Evolutionary conservation across 2,113 vertebrate species (phyloP).

Genomic region (Pygoscelis adeliae): DNA sequence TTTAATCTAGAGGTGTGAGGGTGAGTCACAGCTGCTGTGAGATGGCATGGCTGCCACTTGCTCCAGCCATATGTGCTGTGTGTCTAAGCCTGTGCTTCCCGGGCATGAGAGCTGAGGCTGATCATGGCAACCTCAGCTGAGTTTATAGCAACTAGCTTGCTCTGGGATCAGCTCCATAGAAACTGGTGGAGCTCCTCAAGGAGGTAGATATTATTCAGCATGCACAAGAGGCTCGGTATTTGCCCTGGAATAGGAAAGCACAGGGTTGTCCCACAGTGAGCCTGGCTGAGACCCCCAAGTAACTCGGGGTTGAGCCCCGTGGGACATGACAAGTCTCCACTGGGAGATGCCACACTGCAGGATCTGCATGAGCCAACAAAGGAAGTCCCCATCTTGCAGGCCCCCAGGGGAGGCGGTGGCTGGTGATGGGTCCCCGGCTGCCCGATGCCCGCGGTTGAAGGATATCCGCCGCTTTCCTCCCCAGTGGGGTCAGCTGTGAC

Average conservation of each 20-base stretch:
- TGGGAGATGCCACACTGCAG: fast-evolving
- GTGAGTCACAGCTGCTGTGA: not conserved
- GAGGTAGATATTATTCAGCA: not conserved
- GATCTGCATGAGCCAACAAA: not conserved
- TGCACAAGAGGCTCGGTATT: fast-evolving
- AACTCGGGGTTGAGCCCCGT: fast-evolving
- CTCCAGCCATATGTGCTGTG: not conserved
- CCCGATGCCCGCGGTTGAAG: not conserved
- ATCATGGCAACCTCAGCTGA: not conserved
- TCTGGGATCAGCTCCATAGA: not conserved
- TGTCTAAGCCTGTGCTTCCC: not conserved
- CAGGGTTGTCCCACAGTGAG: fast-evolving
- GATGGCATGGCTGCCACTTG: not conserved
- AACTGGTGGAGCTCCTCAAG: not conserved
- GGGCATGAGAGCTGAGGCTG: not conserved
- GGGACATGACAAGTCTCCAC: not conserved
- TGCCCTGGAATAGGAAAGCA: not conserved
- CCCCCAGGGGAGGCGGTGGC: not conserved
- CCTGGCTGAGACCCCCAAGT: not conserved
- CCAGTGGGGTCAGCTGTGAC: fast-evolving
- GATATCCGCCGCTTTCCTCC: not conserved
- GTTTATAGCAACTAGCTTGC: not conserved
- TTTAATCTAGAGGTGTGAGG: not conserved
- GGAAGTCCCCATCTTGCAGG: fast-evolving
- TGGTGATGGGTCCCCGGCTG: not conserved